Base-by-base conservation (phyloP, 1,140 invertebrate species). In the Bilobella aurantiaca region DNA sequence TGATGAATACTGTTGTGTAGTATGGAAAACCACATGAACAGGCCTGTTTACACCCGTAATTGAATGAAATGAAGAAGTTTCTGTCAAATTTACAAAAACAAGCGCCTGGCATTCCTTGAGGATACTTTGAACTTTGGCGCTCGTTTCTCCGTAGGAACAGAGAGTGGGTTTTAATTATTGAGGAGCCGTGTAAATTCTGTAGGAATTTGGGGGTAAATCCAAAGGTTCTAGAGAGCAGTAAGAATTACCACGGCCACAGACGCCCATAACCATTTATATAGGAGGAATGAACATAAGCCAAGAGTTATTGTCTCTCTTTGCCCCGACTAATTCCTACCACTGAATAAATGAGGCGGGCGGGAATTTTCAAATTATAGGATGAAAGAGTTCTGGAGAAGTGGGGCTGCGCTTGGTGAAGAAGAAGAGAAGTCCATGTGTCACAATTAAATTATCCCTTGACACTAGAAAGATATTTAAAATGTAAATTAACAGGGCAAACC, bases 221-320 rank as follows among this genome's bases (percentile, higher is more conserved):
- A 42, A 18, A 42, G 34, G 18, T 8, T 42, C 34, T 8, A 18
- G 34, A 18, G 18, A 18, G 34, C 8, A 42, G 34, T 8, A 42
- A 42, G 34, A 42, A 42, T 42, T 18, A 53, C 23, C 49, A 53
- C n/a, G n/a, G n/a, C 49, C 49, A 23, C 49, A 53, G 49, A 53
- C 49, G 23, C 14, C 49, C 49, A 53, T 53, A 53, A 53, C 49
- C 49, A 53, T 53, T 53, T 53, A 53, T 53, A 18, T 42, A 42
- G 37, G n/a, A 53, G 8, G 49, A 53, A 23, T 16, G 49, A 53
- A 53, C 49, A 53, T 53, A 53, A 53, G 49, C 14, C 12, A 53
- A 23, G 49, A 53, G 49, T 53, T 53, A 53, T 53, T 18, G 49
- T 53, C 49, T 16, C 12, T 23, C 25, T 23, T 23, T 18, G 8